These are phyloP conservation scores for Cryptus viduatorius DNA, from an alignment of 2,888 invertebrate genomes.

Conservation along the genomic window DNA sequence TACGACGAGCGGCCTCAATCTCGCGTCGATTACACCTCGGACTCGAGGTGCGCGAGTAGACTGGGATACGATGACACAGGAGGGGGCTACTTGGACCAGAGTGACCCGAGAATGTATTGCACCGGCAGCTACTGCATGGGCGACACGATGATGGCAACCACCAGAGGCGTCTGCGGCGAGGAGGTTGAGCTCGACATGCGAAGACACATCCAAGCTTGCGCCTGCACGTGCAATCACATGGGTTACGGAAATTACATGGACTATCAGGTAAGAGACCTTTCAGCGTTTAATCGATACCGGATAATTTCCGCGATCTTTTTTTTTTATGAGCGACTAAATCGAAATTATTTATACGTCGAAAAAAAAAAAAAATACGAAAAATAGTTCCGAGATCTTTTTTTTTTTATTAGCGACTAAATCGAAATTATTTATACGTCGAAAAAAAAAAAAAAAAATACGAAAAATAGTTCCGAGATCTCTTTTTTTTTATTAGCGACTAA, in stretches of 20 bases:
- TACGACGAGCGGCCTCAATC: conserved; percentile 83
- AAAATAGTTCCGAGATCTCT: not conserved
- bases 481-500: not conserved
- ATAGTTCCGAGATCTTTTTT: not conserved
- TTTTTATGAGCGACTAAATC: not conserved
- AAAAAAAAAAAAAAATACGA: no score
- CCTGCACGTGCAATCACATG: conserved; percentile 97
- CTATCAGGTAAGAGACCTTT: conserved; percentile 89
- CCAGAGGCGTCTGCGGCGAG: conserved; percentile 85
- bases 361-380: not conserved
- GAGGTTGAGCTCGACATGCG: conserved; percentile 94
- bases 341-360: not conserved
- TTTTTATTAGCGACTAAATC: not conserved
- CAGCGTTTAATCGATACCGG: not conserved
- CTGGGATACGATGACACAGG: conserved; percentile 83
- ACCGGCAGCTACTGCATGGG: conserved; percentile 84
- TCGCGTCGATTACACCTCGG: conserved; percentile 82
- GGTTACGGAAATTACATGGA: conserved; percentile 97
- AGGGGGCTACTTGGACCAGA: conserved; percentile 83
- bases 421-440: not conserved
- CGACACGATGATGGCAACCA: conserved; percentile 84
- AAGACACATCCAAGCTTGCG: conserved; percentile 95
- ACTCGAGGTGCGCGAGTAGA: conserved; percentile 83
- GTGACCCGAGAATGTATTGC: conserved; percentile 84
- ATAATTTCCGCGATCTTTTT: not conserved